phyloP scores from a whole-genome alignment of 2,113 vertebrate genomes.

The Neogale vison region DNA sequence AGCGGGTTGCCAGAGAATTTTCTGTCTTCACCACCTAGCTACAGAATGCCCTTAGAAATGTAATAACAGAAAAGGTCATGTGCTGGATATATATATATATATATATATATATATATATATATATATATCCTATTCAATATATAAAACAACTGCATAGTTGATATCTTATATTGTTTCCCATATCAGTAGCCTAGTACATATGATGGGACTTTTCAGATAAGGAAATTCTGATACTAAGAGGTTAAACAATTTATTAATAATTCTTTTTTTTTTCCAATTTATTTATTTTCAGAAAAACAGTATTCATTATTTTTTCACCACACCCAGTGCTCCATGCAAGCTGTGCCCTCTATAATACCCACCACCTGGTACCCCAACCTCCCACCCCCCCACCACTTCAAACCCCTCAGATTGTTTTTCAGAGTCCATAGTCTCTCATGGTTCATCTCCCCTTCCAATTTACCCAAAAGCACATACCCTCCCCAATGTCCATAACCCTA shows the following conservation, averaged over 20 bases:
- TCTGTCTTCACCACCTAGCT: constrained; percentile 35
- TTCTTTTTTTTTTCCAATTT: no score
- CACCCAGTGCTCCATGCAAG: no score
- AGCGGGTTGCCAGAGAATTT: constrained; percentile 44
- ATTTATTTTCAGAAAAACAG: no score
- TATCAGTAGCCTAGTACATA: not conserved
- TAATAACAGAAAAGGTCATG: constrained; percentile 9
- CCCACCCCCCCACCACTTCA: no score
- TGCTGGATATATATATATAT: not conserved
- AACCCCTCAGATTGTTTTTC: no score
- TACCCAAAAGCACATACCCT: no score
- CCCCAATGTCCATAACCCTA: no score
- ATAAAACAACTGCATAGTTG: not conserved
- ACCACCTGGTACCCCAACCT: no score
- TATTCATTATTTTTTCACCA: no score
- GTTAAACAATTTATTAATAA: not conserved
- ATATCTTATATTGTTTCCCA: not conserved
- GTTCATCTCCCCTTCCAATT: no score
- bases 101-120: not conserved
- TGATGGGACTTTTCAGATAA: not conserved
- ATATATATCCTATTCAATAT: not conserved
- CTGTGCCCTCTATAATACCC: no score
- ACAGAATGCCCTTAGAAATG: constrained; percentile 37
- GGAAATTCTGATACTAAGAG: not conserved
- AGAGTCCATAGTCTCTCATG: no score